These are phyloP conservation scores for Perizoma flavofasciatum DNA, from an alignment of 2,888 invertebrate genomes.

Conservation along the genomic window DNA sequence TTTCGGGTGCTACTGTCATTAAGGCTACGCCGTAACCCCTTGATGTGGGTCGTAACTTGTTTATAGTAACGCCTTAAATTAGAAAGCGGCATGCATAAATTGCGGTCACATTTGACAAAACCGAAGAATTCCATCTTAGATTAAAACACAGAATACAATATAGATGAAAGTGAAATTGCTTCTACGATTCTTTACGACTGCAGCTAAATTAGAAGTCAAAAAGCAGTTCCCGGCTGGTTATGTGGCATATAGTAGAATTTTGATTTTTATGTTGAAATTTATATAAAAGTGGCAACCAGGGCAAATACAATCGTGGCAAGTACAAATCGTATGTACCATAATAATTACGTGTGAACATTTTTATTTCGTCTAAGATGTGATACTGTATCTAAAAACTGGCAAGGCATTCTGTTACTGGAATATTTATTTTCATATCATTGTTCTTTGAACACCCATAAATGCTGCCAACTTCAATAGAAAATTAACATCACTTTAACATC, in stretches of 20 bases:
- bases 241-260: neutral
- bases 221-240: conserved; percentile 5
- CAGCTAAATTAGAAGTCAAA: conserved; percentile 15
- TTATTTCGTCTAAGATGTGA: too few species aligned
- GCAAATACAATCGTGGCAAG: too few species aligned
- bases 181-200: conserved; percentile 33
- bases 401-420: too few species aligned
- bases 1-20: conserved; percentile 73
- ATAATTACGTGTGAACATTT: too few species aligned
- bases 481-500: too few species aligned
- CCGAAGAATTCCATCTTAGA: conserved; percentile 48
- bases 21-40: conserved; percentile 73
- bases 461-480: too few species aligned
- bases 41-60: conserved; percentile 78
- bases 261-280: too few species aligned
- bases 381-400: too few species aligned
- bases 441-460: too few species aligned
- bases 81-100: conserved; percentile 65
- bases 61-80: conserved; percentile 76
- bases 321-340: too few species aligned
- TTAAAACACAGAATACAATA: conserved; percentile 29
- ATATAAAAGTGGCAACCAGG: too few species aligned
- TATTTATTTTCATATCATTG: too few species aligned
- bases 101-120: conserved; percentile 48
- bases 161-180: conserved; percentile 46